Percentiles rank a stretch among this genome's conserved stretches.
Evolutionary conservation across 2,113 vertebrate species (phyloP).

Genomic region (Nycticorax nycticorax): DNA sequence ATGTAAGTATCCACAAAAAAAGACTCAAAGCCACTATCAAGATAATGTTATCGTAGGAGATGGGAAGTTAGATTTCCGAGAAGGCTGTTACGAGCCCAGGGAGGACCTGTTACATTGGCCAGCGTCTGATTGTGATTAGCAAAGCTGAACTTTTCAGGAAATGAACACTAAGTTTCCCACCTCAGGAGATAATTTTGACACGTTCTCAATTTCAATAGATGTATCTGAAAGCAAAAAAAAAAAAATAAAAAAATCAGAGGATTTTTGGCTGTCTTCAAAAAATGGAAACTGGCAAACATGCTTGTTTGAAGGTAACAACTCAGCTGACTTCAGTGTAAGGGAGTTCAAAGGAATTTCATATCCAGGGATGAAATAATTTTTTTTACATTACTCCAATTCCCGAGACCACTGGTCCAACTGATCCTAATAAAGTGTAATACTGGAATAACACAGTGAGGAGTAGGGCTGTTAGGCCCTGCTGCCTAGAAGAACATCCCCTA

Average conservation of each 20-base stretch:
- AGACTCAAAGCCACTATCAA: background rate
- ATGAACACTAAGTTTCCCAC: background rate
- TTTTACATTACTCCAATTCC: background rate
- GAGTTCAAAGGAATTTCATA: background rate
- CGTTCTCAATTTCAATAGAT: background rate
- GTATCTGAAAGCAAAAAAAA: background rate
- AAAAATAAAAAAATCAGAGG: background rate
- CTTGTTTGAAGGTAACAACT: background rate
- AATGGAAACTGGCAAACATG: background rate
- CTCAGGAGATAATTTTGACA: background rate
- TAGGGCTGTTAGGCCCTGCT: background rate
- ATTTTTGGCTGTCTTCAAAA: background rate
- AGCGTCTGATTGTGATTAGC: background rate
- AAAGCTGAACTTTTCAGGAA: slow-evolving; percentile 26
- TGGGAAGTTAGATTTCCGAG: slow-evolving; percentile 35
- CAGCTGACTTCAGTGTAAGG: background rate
- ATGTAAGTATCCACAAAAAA: slow-evolving; percentile 8
- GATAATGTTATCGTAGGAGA: background rate
- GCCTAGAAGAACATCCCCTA: background rate
- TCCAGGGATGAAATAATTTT: background rate
- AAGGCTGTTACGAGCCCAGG: background rate
- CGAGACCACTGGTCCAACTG: background rate
- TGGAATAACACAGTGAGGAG: rapidly evolving
- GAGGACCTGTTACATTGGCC: background rate
- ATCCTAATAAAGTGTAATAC: background rate